These are phyloP conservation scores for Eonycteris spelaea DNA, from an alignment of 2,113 vertebrate genomes.

Conservation along the genomic window DNA sequence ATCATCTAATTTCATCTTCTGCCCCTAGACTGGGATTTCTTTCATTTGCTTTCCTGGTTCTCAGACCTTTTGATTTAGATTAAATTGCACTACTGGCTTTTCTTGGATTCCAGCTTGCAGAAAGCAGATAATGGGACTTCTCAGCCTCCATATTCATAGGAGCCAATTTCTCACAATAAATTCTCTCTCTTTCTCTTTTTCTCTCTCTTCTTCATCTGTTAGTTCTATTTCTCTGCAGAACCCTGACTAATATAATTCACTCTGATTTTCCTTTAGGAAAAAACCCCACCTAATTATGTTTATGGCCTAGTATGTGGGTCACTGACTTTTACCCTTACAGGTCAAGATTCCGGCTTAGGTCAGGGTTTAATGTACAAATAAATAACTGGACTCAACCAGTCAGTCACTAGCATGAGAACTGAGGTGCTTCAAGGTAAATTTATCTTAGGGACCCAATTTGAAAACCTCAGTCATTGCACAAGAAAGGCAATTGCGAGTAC, in stretches of 20 bases:
- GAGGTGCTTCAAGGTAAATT: not conserved
- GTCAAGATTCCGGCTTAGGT: not conserved
- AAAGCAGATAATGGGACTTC: not conserved
- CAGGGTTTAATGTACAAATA: not conserved
- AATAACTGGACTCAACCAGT: not conserved
- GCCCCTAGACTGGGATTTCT: not conserved
- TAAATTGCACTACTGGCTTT: not conserved
- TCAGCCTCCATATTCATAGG: not conserved
- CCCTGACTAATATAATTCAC: not conserved
- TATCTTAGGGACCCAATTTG: not conserved
- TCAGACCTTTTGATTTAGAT: not conserved
- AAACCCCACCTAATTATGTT: not conserved
- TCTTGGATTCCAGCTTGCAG: not conserved
- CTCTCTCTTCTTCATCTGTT: not conserved
- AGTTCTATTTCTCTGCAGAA: not conserved
- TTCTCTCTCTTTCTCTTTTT: not conserved
- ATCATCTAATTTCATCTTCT: not conserved
- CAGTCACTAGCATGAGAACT: not conserved
- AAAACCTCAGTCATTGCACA: not conserved
- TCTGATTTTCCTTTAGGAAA: slow-evolving; percentile 27
- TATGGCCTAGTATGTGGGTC: not conserved
- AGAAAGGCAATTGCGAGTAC: not conserved
- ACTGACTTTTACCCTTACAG: not conserved
- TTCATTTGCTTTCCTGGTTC: not conserved
- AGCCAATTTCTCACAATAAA: not conserved